A percentile compares a stretch with the other conserved stretches of the same genome.
These are phyloP conservation scores for Andrena minutula DNA, from an alignment of 2,888 invertebrate genomes.

Conservation along the genomic window DNA sequence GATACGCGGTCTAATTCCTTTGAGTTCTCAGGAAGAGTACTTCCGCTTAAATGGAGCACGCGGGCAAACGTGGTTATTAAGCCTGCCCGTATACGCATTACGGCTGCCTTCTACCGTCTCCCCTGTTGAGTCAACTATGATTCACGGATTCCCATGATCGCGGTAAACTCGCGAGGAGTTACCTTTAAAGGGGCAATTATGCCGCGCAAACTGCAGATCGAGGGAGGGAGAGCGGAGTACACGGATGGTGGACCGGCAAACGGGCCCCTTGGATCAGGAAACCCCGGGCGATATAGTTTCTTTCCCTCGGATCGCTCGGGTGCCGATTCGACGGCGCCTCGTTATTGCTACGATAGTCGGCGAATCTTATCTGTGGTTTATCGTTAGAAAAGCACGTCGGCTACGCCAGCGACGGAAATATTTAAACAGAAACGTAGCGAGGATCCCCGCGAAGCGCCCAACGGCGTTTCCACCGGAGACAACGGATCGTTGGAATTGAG, in stretches of 20 bases:
- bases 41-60: constrained; percentile 47
- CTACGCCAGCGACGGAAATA: no score
- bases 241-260: not conserved
- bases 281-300: not conserved
- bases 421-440: no score
- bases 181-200: constrained; percentile 20
- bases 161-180: constrained; percentile 15
- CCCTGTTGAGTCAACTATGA: constrained; percentile 13
- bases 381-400: no score
- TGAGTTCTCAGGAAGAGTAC: constrained; percentile 49
- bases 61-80: constrained; percentile 50
- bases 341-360: no score
- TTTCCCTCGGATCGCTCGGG: no score
- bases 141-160: constrained; percentile 12
- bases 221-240: not conserved
- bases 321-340: no score
- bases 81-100: constrained; percentile 30
- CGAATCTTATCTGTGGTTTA: no score
- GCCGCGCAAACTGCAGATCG: constrained; percentile 16
- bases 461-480: no score
- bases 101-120: constrained; percentile 27
- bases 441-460: no score
- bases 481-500: no score
- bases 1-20: constrained; percentile 48
- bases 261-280: not conserved